Percentiles rank a stretch among this genome's conserved stretches.
phyloP scores from a whole-genome alignment of 2,113 vertebrate genomes.

The Protobothrops mucrosquamatus region DNA sequence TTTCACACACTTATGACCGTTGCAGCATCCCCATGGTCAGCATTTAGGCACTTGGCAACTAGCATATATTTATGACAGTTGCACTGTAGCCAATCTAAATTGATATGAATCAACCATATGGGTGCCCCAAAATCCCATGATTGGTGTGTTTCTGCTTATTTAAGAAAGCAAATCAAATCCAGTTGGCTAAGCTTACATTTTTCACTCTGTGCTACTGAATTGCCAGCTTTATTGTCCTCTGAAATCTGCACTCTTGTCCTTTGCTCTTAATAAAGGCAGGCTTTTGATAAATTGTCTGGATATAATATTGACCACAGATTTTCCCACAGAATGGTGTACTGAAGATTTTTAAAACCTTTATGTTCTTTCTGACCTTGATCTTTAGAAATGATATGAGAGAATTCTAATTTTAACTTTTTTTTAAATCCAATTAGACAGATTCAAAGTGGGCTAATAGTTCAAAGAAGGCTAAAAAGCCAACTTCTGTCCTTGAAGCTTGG shows the following conservation, averaged over 20 bases:
- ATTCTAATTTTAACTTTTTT: neutral
- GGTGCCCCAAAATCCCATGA: neutral
- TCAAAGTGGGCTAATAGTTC: constrained; percentile 28
- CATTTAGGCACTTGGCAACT: no score
- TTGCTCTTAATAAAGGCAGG: neutral
- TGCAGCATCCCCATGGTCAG: no score
- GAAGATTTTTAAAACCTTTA: neutral
- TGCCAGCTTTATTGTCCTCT: neutral
- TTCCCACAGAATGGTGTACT: neutral
- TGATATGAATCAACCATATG: neutral
- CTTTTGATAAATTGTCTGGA: neutral
- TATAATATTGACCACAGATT: neutral
- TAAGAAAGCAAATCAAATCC: neutral
- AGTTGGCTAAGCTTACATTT: neutral
- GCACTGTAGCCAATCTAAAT: neutral
- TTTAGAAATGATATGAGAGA: constrained; percentile 2
- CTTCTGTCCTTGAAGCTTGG: constrained; percentile 37
- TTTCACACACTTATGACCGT: no score
- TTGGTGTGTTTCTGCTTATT: neutral
- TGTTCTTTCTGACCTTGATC: neutral
- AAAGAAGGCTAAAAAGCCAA: constrained; percentile 29
- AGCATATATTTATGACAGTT: no score
- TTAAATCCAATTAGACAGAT: constrained; percentile 31
- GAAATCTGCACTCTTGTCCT: neutral
- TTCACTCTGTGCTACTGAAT: neutral